Conservation (phyloP, 2,888 invertebrate species). For the Mantis religiosa region DNA sequence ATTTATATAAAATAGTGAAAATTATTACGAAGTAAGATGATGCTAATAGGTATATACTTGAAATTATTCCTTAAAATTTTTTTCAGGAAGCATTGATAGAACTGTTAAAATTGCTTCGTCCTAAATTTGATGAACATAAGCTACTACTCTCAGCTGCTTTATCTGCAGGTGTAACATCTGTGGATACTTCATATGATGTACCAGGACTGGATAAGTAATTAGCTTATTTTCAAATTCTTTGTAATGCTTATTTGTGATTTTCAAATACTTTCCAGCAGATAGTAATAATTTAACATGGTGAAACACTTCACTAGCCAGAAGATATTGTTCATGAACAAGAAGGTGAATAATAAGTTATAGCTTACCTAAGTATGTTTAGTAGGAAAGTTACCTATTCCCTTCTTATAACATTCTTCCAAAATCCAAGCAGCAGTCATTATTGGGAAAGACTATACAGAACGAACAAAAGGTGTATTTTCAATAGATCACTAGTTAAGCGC, state of each 20-base stretch:
- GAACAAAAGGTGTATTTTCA: too few species aligned
- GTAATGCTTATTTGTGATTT: neutral
- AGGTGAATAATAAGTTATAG: too few species aligned
- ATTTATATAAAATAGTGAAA: too few species aligned
- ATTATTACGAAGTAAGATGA: too few species aligned
- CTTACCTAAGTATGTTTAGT: too few species aligned
- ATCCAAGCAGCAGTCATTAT: too few species aligned
- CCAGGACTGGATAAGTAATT: conserved; percentile 48
- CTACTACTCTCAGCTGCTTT: conserved; percentile 58
- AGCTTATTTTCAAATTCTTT: neutral
- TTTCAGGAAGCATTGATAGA: conserved; percentile 49
- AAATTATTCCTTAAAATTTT: conserved; percentile 28
- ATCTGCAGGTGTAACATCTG: conserved; percentile 48
- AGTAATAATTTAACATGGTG: neutral
- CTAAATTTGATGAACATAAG: conserved; percentile 51
- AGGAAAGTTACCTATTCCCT: too few species aligned
- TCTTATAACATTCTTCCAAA: too few species aligned
- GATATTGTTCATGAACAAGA: too few species aligned
- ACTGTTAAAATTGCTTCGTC: conserved; percentile 54
- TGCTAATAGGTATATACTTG: too few species aligned
- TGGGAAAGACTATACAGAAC: too few species aligned
- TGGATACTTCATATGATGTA: conserved; percentile 57
- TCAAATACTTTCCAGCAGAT: neutral
- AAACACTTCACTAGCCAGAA: neutral
- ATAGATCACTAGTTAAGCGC: too few species aligned